A percentile compares a stretch with the other conserved stretches of the same genome.
Conservation (phyloP, 2,113 vertebrate genomes). For the Lipotes vexillifer region DNA sequence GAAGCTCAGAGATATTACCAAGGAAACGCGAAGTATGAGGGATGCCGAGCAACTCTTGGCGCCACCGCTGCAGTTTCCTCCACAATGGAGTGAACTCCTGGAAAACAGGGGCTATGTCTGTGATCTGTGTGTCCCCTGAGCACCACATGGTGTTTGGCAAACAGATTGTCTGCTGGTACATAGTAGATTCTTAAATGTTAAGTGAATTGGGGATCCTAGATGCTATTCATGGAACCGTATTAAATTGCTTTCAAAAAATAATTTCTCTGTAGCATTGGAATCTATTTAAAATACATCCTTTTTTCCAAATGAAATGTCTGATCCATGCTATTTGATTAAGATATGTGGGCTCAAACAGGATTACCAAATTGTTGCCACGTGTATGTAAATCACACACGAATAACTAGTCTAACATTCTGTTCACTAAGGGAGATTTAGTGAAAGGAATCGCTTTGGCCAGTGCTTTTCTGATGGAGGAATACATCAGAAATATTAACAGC, state of each 20-base stretch:
- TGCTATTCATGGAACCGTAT: neutral
- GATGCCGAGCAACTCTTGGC: neutral
- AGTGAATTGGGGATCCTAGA: neutral
- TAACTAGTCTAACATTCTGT: neutral
- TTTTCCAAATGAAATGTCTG: neutral
- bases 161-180: neutral
- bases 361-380: neutral
- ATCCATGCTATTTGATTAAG: neutral
- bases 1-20: neutral
- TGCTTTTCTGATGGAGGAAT: conserved; percentile 1
- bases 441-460: neutral
- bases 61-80: neutral
- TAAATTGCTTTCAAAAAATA: neutral
- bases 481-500: neutral
- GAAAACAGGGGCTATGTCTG: neutral
- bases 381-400: neutral
- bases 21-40: neutral
- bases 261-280: neutral
- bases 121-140: neutral
- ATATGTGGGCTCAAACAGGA: neutral
- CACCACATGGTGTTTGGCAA: neutral
- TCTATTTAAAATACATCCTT: neutral
- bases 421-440: neutral
- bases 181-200: neutral
- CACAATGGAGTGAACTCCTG: neutral